Base-by-base conservation (phyloP, 2,797 vertebrate species). In the Cirrhinus molitorella region DNA sequence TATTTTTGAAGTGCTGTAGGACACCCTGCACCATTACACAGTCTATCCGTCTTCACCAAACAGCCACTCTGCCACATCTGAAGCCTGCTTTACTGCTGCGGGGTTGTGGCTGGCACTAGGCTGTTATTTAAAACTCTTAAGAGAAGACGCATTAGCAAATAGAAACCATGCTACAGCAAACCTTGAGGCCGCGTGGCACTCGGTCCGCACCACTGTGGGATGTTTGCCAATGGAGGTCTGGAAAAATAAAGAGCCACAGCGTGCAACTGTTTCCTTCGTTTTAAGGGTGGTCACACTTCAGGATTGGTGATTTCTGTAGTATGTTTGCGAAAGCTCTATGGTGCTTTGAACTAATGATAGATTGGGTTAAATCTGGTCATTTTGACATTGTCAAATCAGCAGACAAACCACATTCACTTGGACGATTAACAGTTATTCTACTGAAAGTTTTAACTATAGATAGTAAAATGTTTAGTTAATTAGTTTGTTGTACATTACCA, bases 41-140 rank as follows among this genome's bases (percentile, higher is more conserved):
- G 68, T 71, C 85, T 34, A 57, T 83, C 43, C 21, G 63, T 84
- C 80, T 67, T 81, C 34, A 76, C 73, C 83, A 73, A 77, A 66
- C 51, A 71, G 74, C 80, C 37, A 40, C 51, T 43, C 55, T 9
- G 21, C 65, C 78, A 86, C 87, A 88, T 89, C 84, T 81, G 34
- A 88, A 75, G 79, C 40, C 34, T 28, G 73, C 43, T 81, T 83
- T 68, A 72, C 70, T 51, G 49, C 81, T 76, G 55, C 5, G 67
- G 66, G 25, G 61, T 68, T 72, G 78, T 31, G 68, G 72, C 79
- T 87, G 81, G 73, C 87, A 45, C 82, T 19, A 14, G 73, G 10
- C 73, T 83, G 88, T 83, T 85, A 77, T 86, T 86, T 86, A 85
- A 86, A 49, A 81, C 86, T 65, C 82, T 85, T 74, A 84, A 87